These are phyloP conservation scores for Caenorhabditis macrosperma DNA, from an alignment of 2,888 invertebrate species.

Conservation along the genomic window DNA sequence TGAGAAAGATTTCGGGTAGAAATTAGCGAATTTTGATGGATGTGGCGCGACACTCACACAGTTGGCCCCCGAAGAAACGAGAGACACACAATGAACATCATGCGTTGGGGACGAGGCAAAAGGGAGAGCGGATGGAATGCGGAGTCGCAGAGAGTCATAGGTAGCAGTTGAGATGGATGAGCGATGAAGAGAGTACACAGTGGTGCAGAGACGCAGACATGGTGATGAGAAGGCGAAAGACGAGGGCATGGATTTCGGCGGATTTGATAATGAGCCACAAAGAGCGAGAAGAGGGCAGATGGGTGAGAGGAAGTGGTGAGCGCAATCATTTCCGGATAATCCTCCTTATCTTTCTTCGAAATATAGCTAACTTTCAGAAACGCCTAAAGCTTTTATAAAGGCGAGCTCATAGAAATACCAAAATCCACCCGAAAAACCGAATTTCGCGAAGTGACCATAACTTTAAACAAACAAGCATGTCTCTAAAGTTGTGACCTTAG, in stretches of 20 bases:
- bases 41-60: conserved; percentile 50
- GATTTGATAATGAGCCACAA: conserved; percentile 50
- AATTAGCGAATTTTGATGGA: conserved; percentile 55
- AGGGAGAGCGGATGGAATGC: conserved; percentile 6
- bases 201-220: conserved; percentile 20
- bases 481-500: background rate
- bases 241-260: conserved; percentile 44
- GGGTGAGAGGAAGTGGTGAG: background rate
- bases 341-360: too few species aligned
- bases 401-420: too few species aligned
- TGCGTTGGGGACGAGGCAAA: conserved; percentile 53
- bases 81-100: conserved; percentile 54
- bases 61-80: conserved; percentile 48
- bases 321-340: too few species aligned
- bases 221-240: background rate
- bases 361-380: too few species aligned
- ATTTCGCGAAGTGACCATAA: background rate
- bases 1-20: conserved; percentile 28
- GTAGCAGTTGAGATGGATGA: conserved; percentile 54
- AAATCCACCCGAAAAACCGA: too few species aligned
- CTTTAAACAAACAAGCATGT: background rate
- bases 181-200: conserved; percentile 2
- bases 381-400: too few species aligned
- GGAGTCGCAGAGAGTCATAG: conserved; percentile 31
- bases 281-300: conserved; percentile 1